Base-by-base conservation (phyloP, 37 sponge, comb jelly and placozoan species). In the Amphimedon queenslandica region DNA sequence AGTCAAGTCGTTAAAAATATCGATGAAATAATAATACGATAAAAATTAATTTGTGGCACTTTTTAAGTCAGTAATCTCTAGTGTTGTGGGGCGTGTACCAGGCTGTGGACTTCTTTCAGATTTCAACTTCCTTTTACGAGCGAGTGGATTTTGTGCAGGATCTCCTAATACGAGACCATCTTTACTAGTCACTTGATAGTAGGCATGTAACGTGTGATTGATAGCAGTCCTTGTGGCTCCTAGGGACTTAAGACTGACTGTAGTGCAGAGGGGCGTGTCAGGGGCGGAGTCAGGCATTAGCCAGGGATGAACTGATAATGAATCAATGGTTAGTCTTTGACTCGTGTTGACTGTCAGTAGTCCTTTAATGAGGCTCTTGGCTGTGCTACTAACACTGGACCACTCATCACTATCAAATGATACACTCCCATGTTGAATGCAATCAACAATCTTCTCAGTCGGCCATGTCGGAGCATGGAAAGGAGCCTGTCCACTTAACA, bases 401-500 rank as follows among this genome's bases (percentile, higher is more conserved):
- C 96, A 96, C 70, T 92, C 90, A 5, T 72, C 58, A 33, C 84
- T 81, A 27, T 57, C 73, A 28, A 89, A 77, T 16, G 76, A 66
- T 67, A 96, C 69, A 23, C 82, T 41, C 0, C 96, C 96, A 0
- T 40, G 72, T 43, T 64, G 79, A 33, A 96, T 96, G 35, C 76
- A 51, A 58, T 83, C 74, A 55, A 89, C 86, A 36, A 92, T 89
- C 33, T 76, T 83, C 37, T 68, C 71, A 34, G 85, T 82, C 11
- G 71, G 40, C 24, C 42, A 30, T 43, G 67, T 74, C 33, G 67
- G 55, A 30, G 63, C 55, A n/a, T 90, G 83, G 56, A 96, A 96
- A 55, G 96, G 96, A 47, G 88, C 90, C 38, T 85, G 90, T 37
- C 96, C 96, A 80, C 83, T 82, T 64, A 96, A 63, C 90, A 96